Base-by-base conservation (phyloP, 2,888 invertebrate species). In the Eilema depressum region DNA sequence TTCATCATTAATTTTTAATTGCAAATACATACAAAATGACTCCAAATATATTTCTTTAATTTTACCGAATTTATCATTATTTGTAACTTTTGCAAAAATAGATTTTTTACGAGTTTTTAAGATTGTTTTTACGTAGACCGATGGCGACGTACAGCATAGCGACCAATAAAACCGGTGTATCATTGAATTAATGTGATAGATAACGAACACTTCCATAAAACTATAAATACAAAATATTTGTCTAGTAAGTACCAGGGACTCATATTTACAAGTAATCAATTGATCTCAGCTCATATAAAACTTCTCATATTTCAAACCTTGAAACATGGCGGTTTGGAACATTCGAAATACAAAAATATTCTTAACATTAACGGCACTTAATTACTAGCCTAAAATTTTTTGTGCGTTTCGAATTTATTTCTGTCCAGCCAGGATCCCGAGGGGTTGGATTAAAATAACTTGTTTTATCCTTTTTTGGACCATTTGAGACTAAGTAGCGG, bases 361-460 rank as follows among this genome's bases (percentile, higher is more conserved):
- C 68, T 56, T 14, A 69, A 33, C 60, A 79, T 73, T 69, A 65
- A 69, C 75, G 68, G 62, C 63, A 73, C 66, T 74, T 75, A 77
- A 76, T 80, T 75, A 76, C 69, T 41, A 64, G 66, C 74, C 63
- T 23, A 57, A 14, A 70, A 62, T 72, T 80, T 82, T 78, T 82
- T 75, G 70, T 70, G 53, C 66, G 67, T 62, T 30, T 75, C 63
- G 47, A 68, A 71, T 83, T 73, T 83, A 86, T 85, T 86, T 84
- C 68, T 68, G 81, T 80, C 68, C 74, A 75, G 77, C 74, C 7
- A 75, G 78, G 82, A 83, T 82, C 77, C 66, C 64, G 77, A 80
- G 78, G 87, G 87, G 86, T 75, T 75, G 88, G 86, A 88, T 89
- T 87, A 87, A 88, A 89, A 89, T 89, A 88, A 85, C 85, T 81